These are phyloP conservation scores for Rhadina sibilatrix DNA, from an alignment of 2,113 vertebrate species.

Conservation along the genomic window DNA sequence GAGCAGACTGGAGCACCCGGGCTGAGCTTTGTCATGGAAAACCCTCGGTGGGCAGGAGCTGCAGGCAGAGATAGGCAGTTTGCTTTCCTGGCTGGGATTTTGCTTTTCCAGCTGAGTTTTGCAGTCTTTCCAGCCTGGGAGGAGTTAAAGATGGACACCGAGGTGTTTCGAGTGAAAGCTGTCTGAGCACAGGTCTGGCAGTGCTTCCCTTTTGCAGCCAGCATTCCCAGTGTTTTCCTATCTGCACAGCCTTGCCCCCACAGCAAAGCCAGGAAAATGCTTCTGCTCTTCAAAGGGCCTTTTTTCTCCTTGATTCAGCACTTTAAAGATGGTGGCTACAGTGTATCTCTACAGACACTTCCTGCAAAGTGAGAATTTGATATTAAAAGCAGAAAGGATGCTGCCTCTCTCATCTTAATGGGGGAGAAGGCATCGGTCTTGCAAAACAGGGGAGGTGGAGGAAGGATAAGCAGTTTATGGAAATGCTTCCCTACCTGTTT, in stretches of 20 bases:
- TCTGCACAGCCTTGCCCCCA: not conserved
- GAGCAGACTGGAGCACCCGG: not conserved
- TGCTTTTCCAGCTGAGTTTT: not conserved
- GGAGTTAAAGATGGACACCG: not conserved
- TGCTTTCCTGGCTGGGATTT: not conserved
- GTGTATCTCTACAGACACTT: not conserved
- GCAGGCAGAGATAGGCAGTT: not conserved
- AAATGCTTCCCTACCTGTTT: not conserved
- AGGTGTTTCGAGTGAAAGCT: not conserved
- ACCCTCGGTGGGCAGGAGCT: not conserved
- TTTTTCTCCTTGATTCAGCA: not conserved
- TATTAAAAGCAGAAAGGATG: not conserved
- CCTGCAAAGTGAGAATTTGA: not conserved
- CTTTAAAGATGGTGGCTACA: not conserved
- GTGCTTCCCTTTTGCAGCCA: not conserved
- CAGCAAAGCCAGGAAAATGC: not conserved
- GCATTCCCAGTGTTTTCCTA: not conserved
- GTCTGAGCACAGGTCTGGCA: not conserved
- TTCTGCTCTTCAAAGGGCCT: not conserved
- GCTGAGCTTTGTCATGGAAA: not conserved
- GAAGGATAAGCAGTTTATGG: not conserved
- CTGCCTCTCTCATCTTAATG: not conserved
- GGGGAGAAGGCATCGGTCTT: not conserved
- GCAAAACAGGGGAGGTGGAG: not conserved
- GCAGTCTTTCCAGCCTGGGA: not conserved